Evolutionary conservation across 1,140 invertebrate genomes (phyloP).

Genomic region (Drosophila fuyamai): DNA sequence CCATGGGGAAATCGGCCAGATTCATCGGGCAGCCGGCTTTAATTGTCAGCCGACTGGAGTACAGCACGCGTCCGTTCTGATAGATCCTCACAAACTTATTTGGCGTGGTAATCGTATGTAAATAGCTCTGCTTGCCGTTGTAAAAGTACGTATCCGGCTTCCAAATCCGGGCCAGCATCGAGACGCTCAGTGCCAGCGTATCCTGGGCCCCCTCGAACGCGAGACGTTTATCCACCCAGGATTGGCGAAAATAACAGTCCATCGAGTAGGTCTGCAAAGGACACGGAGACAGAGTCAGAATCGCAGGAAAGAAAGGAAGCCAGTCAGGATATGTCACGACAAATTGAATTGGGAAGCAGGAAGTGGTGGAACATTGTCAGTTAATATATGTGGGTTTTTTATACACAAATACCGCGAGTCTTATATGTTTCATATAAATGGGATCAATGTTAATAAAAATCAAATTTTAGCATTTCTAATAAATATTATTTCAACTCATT

Average conservation of each 20-base stretch:
- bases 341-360: slow-evolving; percentile 11
- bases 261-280: slow-evolving; percentile 92
- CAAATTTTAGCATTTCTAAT: too few species aligned
- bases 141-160: slow-evolving; percentile 96
- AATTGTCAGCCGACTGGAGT: slow-evolving; percentile 93
- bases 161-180: slow-evolving; percentile 93
- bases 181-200: slow-evolving; percentile 90
- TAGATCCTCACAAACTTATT: slow-evolving; percentile 95
- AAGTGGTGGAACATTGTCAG: neutral
- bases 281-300: slow-evolving; percentile 6
- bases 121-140: slow-evolving; percentile 93
- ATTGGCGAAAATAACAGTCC: slow-evolving; percentile 95
- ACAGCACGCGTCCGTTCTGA: slow-evolving; percentile 93
- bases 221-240: slow-evolving; percentile 91
- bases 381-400: neutral
- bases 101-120: slow-evolving; percentile 95
- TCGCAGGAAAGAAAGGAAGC: neutral
- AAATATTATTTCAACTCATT: too few species aligned
- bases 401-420: neutral
- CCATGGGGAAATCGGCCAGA: slow-evolving; percentile 96
- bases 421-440: neutral
- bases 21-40: slow-evolving; percentile 97
- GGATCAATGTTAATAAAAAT: too few species aligned
- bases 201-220: slow-evolving; percentile 88
- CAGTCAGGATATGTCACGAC: slow-evolving; percentile 8